A percentile compares a stretch with the other conserved stretches of the same genome.
These are phyloP conservation scores for Mirounga angustirostris DNA, from an alignment of 2,113 vertebrate genomes.

Conservation along the genomic window DNA sequence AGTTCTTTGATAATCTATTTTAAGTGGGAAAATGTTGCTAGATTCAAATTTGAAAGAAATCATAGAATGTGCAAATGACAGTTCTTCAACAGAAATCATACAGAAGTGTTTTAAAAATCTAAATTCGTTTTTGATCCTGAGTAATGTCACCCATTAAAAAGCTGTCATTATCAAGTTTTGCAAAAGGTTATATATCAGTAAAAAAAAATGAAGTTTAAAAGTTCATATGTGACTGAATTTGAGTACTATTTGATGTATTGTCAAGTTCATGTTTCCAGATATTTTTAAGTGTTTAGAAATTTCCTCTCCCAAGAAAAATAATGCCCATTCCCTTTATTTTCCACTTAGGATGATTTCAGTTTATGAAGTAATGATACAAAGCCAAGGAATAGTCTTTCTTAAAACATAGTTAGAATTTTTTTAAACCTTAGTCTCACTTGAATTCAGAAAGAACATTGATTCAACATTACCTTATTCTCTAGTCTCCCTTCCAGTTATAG, in stretches of 20 bases:
- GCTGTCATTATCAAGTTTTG: not conserved
- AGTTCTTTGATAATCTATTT: not conserved
- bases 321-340: not conserved
- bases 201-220: constrained; percentile 7
- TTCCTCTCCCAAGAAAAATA: not conserved
- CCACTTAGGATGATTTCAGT: not conserved
- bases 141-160: not conserved
- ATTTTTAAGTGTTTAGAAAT: not conserved
- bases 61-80: not conserved
- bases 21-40: not conserved
- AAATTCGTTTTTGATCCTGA: constrained; percentile 8
- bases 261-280: not conserved
- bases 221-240: not conserved
- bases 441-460: not conserved
- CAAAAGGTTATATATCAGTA: not conserved
- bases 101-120: not conserved
- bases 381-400: not conserved
- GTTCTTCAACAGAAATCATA: not conserved
- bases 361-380: constrained; percentile 21
- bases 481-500: not conserved
- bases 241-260: not conserved
- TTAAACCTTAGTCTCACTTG: not conserved
- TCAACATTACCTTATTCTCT: not conserved
- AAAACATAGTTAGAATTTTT: not conserved
- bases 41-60: constrained; percentile 4